Base-by-base conservation (phyloP, 2,797 vertebrate genomes). In the Molossus molossus region DNA sequence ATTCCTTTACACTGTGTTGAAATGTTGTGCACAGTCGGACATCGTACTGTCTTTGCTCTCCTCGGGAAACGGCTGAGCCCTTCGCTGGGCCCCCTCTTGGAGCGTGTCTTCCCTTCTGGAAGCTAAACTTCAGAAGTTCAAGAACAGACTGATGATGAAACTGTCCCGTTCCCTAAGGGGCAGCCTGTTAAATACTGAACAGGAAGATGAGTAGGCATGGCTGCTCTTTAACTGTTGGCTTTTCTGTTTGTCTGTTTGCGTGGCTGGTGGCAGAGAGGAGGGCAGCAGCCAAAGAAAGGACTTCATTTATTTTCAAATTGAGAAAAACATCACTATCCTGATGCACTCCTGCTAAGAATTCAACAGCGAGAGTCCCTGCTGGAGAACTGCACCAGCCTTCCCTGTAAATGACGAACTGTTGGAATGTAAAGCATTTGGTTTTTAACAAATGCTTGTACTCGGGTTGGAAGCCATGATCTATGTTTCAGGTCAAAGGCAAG, bases 401-500 rank as follows among this genome's bases (percentile, higher is more conserved):
- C n/a, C 27, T 9, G 12, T 18, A 84, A 89, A 83, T 53, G 73
- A 91, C 77, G 90, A 62, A 87, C 50, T 14, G 57, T n/a, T 94
- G 93, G 91, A 94, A 96, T 83, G 93, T 33, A 67, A 95, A 92
- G 80, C 77, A 80, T 87, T 95, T 79, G 69, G 23, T 82, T 93
- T 90, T 85, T 84, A n/a, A 92, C 45, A 90, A 96, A 96, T 75
- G 69, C 87, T 84, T 95, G 90, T 67, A 57, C 91, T 95, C 33
- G 27, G 23, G 64, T 72, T 96, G 85, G 94, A 89, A 96, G 92
- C 70, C 1, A 0, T 96, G 95, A 97, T 96, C 91, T 97, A 75
- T 94, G 93, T 94, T 96, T 94, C 83, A 96, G 96, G 97, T 98
- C 97, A 97, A 97, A 97, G 94, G 96, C 97, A 98, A 97, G 84